These are phyloP conservation scores for Heliocidaris tuberculata DNA, from an alignment of 35 echinoderm and acorn worm genomes.

Conservation along the genomic window DNA sequence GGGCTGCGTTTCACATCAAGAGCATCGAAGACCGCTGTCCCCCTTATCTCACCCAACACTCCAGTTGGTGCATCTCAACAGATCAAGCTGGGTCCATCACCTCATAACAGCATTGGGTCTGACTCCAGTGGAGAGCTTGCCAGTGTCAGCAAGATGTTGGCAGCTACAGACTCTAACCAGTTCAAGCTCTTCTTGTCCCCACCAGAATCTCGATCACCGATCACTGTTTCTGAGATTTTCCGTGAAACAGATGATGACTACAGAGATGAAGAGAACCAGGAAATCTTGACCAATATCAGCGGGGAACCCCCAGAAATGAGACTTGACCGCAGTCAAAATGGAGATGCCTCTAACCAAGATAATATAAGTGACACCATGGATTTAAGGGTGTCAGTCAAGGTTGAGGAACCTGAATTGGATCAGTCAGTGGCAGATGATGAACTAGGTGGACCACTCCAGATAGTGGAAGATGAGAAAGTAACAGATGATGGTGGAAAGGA, in stretches of 20 bases:
- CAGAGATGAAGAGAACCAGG: neutral
- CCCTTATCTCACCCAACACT: slow-evolving; percentile 25
- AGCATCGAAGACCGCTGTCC: slow-evolving; percentile 23
- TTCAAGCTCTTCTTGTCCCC: slow-evolving; percentile 77
- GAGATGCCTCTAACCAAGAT: neutral
- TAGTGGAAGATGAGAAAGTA: neutral
- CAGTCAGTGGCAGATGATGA: slow-evolving; percentile 6
- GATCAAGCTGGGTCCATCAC: slow-evolving; percentile 42
- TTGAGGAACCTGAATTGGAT: neutral
- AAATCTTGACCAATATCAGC: slow-evolving; percentile 2
- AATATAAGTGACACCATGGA: neutral
- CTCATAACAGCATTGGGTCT: slow-evolving; percentile 55
- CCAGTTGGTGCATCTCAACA: slow-evolving; percentile 42
- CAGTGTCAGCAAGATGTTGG: slow-evolving; percentile 92
- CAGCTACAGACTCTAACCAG: slow-evolving; percentile 78
- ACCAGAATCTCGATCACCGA: slow-evolving; percentile 25
- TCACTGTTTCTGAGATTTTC: neutral
- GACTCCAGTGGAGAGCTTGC: slow-evolving; percentile 85
- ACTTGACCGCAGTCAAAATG: slow-evolving; percentile 4
- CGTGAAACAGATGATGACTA: neutral
- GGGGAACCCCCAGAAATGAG: neutral
- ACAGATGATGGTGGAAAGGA: neutral
- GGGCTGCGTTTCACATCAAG: slow-evolving; percentile 1
- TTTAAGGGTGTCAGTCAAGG: neutral
- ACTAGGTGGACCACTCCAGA: neutral